Conservation (phyloP, 2,797 vertebrate species). For the Brotogeris chrysoptera region DNA sequence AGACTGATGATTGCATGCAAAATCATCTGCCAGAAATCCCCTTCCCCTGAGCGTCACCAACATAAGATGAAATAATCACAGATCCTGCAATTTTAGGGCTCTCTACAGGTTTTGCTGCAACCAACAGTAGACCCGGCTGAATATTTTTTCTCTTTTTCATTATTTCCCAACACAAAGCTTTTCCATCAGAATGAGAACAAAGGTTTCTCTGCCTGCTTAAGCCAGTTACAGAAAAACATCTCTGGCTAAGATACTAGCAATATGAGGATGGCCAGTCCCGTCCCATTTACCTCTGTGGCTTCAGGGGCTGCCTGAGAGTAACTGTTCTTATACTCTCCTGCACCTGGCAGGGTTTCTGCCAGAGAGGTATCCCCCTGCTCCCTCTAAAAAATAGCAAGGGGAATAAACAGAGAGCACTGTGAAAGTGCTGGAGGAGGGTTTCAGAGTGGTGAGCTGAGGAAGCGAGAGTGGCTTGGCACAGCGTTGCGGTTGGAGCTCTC, state of each 20-base stretch:
- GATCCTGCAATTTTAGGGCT: slow-evolving; percentile 4
- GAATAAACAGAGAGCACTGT: rapidly evolving
- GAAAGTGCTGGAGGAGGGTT: not conserved
- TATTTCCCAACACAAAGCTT: not conserved
- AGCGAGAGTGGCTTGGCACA: not conserved
- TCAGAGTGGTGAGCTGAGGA: not conserved
- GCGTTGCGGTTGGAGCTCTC: not conserved
- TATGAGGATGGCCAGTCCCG: not conserved
- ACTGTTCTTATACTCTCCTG: not conserved
- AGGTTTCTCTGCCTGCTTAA: not conserved
- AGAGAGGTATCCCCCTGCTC: not conserved
- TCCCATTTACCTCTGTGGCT: not conserved
- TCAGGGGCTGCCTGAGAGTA: not conserved
- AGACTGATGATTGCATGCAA: not conserved
- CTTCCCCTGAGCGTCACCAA: not conserved
- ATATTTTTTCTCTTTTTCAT: not conserved
- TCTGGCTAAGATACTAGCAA: not conserved
- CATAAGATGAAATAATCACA: not conserved
- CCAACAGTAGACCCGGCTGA: not conserved
- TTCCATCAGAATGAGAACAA: not conserved
- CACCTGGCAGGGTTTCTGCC: not conserved
- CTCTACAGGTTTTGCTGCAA: slow-evolving; percentile 10
- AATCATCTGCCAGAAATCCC: not conserved
- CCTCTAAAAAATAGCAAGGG: not conserved
- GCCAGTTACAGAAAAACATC: not conserved